Conservation (phyloP, 2,888 invertebrate species). For the Bellardia bayeri region DNA sequence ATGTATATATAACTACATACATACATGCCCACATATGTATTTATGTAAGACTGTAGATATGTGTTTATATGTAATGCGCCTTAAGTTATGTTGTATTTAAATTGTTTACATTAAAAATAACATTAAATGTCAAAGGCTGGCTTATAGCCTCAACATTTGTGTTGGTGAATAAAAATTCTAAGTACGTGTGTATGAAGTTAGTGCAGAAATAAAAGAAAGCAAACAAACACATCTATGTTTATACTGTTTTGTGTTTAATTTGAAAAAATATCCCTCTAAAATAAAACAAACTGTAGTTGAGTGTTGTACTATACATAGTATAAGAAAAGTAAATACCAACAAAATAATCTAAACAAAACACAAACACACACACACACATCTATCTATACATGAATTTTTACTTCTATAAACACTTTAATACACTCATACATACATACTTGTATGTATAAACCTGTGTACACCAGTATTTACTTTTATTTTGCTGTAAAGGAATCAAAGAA, state of each 20-base stretch:
- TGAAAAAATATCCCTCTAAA: conserved; percentile 44
- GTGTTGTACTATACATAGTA: not conserved
- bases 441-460: not conserved
- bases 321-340: conserved; percentile 53
- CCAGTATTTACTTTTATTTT: conserved; percentile 54
- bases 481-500: conserved; percentile 34
- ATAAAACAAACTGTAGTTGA: conserved; percentile 16
- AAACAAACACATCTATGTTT: conserved; percentile 25
- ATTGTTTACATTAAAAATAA: conserved; percentile 72
- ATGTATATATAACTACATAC: not conserved
- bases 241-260: conserved; percentile 25
- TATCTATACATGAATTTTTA: not conserved
- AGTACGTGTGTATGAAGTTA: not conserved
- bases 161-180: not conserved
- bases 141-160: conserved; percentile 68
- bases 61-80: conserved; percentile 56
- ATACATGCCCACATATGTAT: too few relatives aligned
- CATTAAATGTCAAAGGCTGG: conserved; percentile 71
- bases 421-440: too few relatives aligned
- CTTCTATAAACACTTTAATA: too few relatives aligned
- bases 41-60: conserved; percentile 2
- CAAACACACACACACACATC: not conserved
- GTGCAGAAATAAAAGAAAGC: not conserved
- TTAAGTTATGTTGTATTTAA: conserved; percentile 72
- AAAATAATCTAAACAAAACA: conserved; percentile 44